Evolutionary conservation across 2,797 vertebrate species (phyloP).

Genomic region (Paratrypauchen microcephalus): DNA sequence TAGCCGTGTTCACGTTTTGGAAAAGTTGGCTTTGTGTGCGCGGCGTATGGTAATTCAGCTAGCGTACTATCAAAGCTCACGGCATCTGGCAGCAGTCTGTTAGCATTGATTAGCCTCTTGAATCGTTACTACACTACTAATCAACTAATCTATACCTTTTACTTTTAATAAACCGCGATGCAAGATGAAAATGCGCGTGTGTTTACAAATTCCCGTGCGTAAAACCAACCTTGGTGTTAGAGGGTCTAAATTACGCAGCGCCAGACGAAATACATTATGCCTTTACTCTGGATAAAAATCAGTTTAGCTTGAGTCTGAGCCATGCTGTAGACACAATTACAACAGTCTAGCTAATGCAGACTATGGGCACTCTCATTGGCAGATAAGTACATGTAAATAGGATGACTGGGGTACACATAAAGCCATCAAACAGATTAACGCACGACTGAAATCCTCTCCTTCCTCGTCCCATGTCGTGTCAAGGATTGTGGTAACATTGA

Average conservation of each 20-base stretch:
- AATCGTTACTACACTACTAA: conserved; percentile 6
- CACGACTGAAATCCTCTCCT: conserved; percentile 52
- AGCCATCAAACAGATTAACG: conserved; percentile 69
- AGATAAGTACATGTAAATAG: conserved; percentile 71
- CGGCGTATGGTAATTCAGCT: conserved; percentile 37
- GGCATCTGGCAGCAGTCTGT: conserved; percentile 35
- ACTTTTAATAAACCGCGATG: not conserved
- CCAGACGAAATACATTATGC: not conserved
- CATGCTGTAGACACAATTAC: conserved; percentile 27
- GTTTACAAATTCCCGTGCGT: not conserved
- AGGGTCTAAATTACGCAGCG: not conserved
- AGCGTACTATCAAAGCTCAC: conserved; percentile 28
- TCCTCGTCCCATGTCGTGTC: conserved; percentile 52
- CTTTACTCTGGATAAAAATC: not conserved
- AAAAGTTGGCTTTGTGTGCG: conserved; percentile 49
- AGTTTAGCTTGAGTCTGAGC: not conserved
- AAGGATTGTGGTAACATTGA: conserved; percentile 23
- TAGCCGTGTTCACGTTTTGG: not conserved
- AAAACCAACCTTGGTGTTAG: not conserved
- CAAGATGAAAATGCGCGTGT: not conserved
- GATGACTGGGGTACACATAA: conserved; percentile 68
- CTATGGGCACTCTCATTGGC: conserved; percentile 59
- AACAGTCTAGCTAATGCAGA: conserved; percentile 37
- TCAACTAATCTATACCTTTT: not conserved
- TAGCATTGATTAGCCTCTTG: conserved; percentile 27